Evolutionary conservation across 2,113 vertebrate genomes (phyloP).

Genomic region (Saguinus midas): DNA sequence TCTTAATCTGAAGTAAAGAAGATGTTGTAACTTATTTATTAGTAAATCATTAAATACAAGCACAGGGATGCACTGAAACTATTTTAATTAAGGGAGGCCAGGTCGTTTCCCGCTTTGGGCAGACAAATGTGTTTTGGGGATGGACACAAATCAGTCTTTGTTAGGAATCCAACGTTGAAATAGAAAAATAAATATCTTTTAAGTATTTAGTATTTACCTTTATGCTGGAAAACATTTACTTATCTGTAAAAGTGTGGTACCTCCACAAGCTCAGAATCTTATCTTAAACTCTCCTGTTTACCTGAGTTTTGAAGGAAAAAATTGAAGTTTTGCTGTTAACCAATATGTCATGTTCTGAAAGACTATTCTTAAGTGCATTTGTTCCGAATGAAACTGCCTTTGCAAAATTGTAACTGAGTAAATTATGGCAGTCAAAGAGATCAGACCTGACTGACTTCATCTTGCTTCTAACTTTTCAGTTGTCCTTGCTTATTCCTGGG

Average conservation of each 20-base stretch:
- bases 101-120: neutral
- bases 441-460: too few relatives aligned
- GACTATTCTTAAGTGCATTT: neutral
- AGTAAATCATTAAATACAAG: neutral
- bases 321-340: neutral
- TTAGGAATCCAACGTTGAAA: neutral
- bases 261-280: neutral
- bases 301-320: neutral
- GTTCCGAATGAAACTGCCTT: neutral
- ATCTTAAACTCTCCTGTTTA: neutral
- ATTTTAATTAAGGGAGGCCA: neutral
- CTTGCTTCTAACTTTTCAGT: too few relatives aligned
- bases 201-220: conserved; percentile 4
- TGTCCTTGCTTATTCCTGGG: too few relatives aligned
- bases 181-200: neutral
- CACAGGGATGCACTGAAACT: neutral
- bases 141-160: neutral
- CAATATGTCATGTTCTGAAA: neutral
- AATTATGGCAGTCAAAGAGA: too few relatives aligned
- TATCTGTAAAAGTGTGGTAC: neutral
- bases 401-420: too few relatives aligned
- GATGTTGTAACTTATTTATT: neutral
- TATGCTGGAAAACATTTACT: neutral
- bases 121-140: neutral
- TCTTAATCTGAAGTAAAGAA: neutral